Percentiles rank a stretch among this genome's conserved stretches.
These are phyloP conservation scores for Pimpla rufipes DNA, from an alignment of 2,888 invertebrate genomes.

Conservation along the genomic window DNA sequence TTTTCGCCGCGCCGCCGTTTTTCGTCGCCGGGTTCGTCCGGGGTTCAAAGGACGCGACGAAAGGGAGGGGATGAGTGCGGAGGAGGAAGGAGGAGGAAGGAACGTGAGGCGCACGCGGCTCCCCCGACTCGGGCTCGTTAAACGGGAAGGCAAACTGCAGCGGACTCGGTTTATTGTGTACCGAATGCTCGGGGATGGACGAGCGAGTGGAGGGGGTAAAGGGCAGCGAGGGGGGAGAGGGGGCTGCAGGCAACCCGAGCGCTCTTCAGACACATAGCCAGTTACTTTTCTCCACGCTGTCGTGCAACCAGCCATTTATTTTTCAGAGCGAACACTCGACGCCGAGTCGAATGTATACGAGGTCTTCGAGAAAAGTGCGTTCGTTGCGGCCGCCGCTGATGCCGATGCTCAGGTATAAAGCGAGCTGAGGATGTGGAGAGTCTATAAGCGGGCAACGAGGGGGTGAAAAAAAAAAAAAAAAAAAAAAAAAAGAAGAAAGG, in stretches of 20 bases:
- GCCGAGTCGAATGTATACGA: background rate
- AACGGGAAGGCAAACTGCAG: slow-evolving; percentile 73
- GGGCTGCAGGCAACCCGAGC: background rate
- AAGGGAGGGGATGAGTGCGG: slow-evolving; percentile 29
- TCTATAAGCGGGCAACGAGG: no score
- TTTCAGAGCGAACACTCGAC: slow-evolving; percentile 3
- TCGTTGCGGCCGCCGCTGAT: no score
- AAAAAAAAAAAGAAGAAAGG: no score
- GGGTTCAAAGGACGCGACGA: slow-evolving; percentile 41
- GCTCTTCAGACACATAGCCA: no score
- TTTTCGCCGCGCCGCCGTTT: background rate
- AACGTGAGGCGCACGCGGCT: slow-evolving; percentile 39
- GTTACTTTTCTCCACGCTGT: background rate
- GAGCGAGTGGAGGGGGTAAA: background rate
- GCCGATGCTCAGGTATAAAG: background rate
- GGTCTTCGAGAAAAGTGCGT: background rate
- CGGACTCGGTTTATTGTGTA: slow-evolving; percentile 40
- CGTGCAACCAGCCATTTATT: background rate
- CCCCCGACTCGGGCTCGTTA: slow-evolving; percentile 71
- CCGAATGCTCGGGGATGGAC: slow-evolving; percentile 5
- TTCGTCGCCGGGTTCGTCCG: background rate
- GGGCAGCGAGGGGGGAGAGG: no score
- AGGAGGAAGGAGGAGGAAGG: slow-evolving; percentile 23
- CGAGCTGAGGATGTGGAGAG: slow-evolving; percentile 11
- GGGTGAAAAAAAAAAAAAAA: slow-evolving; percentile 47